Conservation (phyloP, 2,888 invertebrate genomes). For the Ormyrus rosae region DNA sequence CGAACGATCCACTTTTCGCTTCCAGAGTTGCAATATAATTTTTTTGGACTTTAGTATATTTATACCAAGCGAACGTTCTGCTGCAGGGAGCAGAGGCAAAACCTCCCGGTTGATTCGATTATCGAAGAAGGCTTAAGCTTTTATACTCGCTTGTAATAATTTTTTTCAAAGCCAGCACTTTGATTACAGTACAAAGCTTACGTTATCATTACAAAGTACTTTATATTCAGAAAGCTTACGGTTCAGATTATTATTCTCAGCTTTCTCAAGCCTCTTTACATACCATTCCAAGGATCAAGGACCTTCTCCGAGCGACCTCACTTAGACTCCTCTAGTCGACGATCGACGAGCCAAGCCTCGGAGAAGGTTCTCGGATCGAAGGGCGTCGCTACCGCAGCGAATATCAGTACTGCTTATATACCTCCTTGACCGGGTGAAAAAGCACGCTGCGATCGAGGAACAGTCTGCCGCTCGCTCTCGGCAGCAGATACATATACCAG, state of each 20-base stretch:
- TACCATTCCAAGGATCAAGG: constrained; percentile 5
- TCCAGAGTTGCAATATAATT: background rate
- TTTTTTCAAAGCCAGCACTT: constrained; percentile 36
- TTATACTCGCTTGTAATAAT: constrained; percentile 35
- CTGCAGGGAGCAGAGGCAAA: constrained; percentile 38
- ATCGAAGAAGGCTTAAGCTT: constrained; percentile 45
- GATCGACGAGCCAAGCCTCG: background rate
- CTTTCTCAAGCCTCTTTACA: constrained; percentile 24
- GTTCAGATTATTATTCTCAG: constrained; percentile 9
- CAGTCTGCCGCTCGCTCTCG: constrained; percentile 47
- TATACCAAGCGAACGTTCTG: background rate
- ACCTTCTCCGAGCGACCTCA: background rate
- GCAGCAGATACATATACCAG: background rate
- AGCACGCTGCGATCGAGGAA: background rate
- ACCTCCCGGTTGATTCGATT: background rate
- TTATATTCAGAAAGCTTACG: constrained; percentile 28
- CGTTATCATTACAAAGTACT: background rate
- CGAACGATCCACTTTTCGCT: constrained; percentile 63
- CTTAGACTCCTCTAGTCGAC: background rate
- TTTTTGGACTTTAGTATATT: too few relatives aligned
- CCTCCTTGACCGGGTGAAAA: too few relatives aligned
- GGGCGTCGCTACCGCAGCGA: background rate
- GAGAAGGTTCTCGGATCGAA: constrained; percentile 8
- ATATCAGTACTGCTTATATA: background rate
- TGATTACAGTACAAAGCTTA: constrained; percentile 42